phyloP scores from a whole-genome alignment of 2,797 vertebrate genomes.

The Scolopax bukidnonensis region DNA sequence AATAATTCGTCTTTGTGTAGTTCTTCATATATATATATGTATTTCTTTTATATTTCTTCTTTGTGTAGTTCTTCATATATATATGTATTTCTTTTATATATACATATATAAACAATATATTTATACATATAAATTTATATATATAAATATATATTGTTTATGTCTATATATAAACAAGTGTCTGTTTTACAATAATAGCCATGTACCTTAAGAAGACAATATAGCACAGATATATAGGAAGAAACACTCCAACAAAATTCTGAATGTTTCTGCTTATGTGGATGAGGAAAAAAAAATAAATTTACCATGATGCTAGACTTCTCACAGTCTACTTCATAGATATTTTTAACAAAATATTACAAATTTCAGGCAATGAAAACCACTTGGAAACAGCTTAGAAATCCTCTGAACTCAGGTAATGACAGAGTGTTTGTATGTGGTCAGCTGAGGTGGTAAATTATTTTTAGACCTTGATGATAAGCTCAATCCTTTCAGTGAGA shows the following conservation, averaged over 20 bases:
- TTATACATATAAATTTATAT: too few relatives aligned
- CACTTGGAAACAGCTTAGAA: background rate
- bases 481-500: background rate
- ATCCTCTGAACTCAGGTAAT: background rate
- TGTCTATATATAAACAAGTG: background rate
- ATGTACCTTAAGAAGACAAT: background rate
- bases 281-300: background rate
- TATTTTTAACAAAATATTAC: background rate
- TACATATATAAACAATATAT: background rate
- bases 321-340: background rate
- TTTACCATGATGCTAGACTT: background rate
- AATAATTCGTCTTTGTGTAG: background rate
- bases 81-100: background rate
- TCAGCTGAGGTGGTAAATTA: background rate
- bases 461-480: background rate
- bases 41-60: background rate
- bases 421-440: background rate
- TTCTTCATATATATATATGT: background rate
- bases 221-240: background rate
- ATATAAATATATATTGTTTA: too few relatives aligned
- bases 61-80: background rate
- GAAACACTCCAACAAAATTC: background rate
- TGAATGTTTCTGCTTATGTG: background rate
- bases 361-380: background rate
- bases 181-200: background rate